Evolutionary conservation across 2,888 invertebrate species (phyloP), one percentile per base, ranked within the genome.

Genomic region (Leucophora obtusa): DNA sequence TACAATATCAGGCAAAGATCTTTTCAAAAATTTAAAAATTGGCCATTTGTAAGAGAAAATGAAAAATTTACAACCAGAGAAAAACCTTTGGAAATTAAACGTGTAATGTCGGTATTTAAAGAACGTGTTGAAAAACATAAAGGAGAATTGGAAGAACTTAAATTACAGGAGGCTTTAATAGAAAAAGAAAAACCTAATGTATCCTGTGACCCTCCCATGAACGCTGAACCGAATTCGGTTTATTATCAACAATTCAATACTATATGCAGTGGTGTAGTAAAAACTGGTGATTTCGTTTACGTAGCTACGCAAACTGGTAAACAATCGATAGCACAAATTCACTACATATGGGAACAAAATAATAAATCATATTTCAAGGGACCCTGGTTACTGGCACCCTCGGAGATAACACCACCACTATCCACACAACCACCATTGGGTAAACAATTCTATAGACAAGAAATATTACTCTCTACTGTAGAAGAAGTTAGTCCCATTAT

Each of bases 201-300:
- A 8, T 93, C 94, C 59, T 93, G 95, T 87, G 86, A 87, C 73
- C 84, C 88, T 1, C 93, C 93, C 7, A 3, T 28, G 80, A 93
- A 93, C 71, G 93, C 93, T 0, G 95, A 95, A 86, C 94, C 94
- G 81, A 95, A 95, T 83, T 94, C 94, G 89, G 94, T 94, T 0
- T 97, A 97, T 91, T 99, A 96, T 90, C 98, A 98, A 89, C 98
- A 99, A 88, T 96, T 96, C 89, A 96, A 96, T 87, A 95, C 96
- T 0, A 93, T 95, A 24, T 95, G 95, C 85, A 94, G 94, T 59
- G 96, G 96, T 2, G 93, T 95, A 0, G 94, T 96, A 65, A 96
- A 96, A 91, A 95, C 95, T 0, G 97, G 99, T 0, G 98, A 99
- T 91, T 97, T 95, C 89, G 98, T 99, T 54, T 98, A 98, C 87